Base-by-base conservation (phyloP, 2,113 vertebrate genomes). In the Gobio gobio region DNA sequence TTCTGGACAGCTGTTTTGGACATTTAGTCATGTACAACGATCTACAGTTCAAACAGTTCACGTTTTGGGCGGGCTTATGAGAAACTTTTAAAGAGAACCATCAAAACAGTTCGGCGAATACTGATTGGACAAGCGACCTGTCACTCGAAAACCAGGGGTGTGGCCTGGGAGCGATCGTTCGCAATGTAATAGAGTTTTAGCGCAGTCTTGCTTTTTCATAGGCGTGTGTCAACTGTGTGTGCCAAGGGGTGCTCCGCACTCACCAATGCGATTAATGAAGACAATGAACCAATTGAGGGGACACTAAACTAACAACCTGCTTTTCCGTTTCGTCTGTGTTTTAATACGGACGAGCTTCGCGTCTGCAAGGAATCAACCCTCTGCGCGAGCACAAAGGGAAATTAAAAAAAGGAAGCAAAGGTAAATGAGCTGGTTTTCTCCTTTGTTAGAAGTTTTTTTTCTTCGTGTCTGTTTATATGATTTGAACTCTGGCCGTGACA, bases 241-340 rank as follows among this genome's bases (percentile, higher is more conserved):
- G 90, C 87, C 49, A 90, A 88, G 75, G 82, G 87, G 85, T 88
- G 90, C 83, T 87, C 86, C 84, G 61, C 73, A 72, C 51, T 86
- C 66, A 64, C 76, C 89, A 51, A 24, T 87, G 83, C 83, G 86
- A 90, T 90, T 91, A 90, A 80, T 91, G 93, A 93, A 91, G 92
- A 93, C 92, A 93, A 91, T 84, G 84, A 87, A 89, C 86, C 79
- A 54, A 33, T 66, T 51, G 78, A 82, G 40, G 61, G 87, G 75
- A 90, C 88, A 89, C 33, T 88, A 88, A 80, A 80, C 66, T 68
- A 76, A 76, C 54, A 2, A 24, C 43, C 24, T 24, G 47, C 54
- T 75, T 80, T 79, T 83, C 3, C 49, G 64, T 74, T 82, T 64
- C 70, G 47, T 58, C 43, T 80, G 83, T n/a, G 26, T 83, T 75